Evolutionary conservation across 2,797 vertebrate genomes (phyloP).

Genomic region (Channallabes apus): DNA sequence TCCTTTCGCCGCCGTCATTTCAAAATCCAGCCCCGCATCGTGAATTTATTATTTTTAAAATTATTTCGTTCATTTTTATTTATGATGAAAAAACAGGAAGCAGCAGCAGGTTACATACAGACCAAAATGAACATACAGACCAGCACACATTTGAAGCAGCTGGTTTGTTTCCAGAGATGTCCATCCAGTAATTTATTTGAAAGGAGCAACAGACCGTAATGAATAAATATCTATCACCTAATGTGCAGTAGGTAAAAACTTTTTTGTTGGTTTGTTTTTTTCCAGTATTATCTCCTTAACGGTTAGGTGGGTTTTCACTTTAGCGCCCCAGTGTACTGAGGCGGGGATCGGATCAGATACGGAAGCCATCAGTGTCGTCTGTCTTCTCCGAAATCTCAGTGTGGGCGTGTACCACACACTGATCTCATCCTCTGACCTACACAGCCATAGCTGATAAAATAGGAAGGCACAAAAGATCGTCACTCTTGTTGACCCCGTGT

Average conservation of each 20-base stretch:
- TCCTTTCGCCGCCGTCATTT: background rate
- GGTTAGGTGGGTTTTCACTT: too few relatives aligned
- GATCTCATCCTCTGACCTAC: too few relatives aligned
- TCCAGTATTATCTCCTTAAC: background rate
- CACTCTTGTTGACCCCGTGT: too few relatives aligned
- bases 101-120: background rate
- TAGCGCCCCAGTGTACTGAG: too few relatives aligned
- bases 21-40: background rate
- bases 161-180: background rate
- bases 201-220: background rate
- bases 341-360: too few relatives aligned
- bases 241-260: too few relatives aligned
- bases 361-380: too few relatives aligned
- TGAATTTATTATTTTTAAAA: background rate
- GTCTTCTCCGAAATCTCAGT: too few relatives aligned
- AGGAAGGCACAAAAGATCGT: too few relatives aligned
- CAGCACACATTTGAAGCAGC: background rate
- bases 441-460: too few relatives aligned
- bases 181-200: too few relatives aligned
- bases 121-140: background rate
- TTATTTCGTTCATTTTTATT: background rate
- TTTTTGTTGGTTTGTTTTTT: background rate
- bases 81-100: constrained; percentile 31
- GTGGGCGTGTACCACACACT: too few relatives aligned
- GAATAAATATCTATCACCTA: background rate